These are phyloP conservation scores for Eumeta japonica DNA, from an alignment of 1,140 invertebrate genomes.

Conservation along the genomic window DNA sequence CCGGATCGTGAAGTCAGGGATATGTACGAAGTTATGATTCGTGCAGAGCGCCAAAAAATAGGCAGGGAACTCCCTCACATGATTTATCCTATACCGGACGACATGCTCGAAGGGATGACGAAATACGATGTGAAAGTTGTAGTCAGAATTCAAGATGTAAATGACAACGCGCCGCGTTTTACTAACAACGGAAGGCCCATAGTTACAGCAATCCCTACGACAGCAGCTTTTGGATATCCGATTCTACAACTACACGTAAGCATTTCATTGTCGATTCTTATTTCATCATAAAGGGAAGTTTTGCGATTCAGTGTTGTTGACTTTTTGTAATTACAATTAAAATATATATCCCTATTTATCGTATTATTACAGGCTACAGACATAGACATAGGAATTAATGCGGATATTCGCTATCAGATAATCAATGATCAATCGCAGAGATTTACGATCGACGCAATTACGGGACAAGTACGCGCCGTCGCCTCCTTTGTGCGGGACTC, in stretches of 20 bases:
- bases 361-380: conserved; percentile 64
- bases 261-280: no score
- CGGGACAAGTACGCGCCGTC: conserved; percentile 72
- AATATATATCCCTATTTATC: not conserved
- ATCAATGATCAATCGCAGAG: conserved; percentile 66
- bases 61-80: conserved; percentile 67
- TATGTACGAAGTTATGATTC: conserved; percentile 66
- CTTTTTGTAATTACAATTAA: not conserved
- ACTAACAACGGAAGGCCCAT: conserved; percentile 69
- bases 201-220: conserved; percentile 75
- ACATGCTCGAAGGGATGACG: conserved; percentile 65
- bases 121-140: conserved; percentile 66
- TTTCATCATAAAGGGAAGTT: not conserved
- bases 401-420: conserved; percentile 77
- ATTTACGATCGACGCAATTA: conserved; percentile 74
- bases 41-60: conserved; percentile 66
- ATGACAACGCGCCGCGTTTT: conserved; percentile 80
- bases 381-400: conserved; percentile 72
- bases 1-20: conserved; percentile 69
- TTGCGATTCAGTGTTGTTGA: not conserved
- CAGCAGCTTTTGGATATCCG: conserved; percentile 76
- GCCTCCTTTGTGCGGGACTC: conserved; percentile 65
- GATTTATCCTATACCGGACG: conserved; percentile 71
- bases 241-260: conserved; percentile 69
- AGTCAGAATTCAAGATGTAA: conserved; percentile 74